phyloP scores from a whole-genome alignment of 1,140 invertebrate genomes.

The Ptiloglossa arizonensis region DNA sequence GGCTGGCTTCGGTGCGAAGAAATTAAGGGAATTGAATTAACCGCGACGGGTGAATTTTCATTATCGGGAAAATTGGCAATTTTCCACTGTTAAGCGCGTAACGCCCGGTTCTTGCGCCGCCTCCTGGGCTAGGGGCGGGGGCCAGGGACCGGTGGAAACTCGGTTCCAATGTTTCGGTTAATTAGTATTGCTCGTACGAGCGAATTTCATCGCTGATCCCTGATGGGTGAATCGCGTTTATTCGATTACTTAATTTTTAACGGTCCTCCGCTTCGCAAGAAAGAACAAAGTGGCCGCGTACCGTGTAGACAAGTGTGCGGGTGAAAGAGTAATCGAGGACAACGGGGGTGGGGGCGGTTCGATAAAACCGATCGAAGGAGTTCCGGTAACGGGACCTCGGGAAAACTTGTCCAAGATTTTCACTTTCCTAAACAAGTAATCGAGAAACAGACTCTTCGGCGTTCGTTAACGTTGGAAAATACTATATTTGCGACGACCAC shows the following conservation, averaged over 20 bases:
- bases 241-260: conserved; percentile 57
- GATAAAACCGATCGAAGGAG: background rate
- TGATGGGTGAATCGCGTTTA: conserved; percentile 57
- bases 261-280: conserved; percentile 46
- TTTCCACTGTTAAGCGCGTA: conserved; percentile 78
- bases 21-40: conserved; percentile 80
- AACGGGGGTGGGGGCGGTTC: background rate
- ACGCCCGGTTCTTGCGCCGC: conserved; percentile 70
- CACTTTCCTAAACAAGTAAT: no score
- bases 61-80: conserved; percentile 81
- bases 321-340: conserved; percentile 25
- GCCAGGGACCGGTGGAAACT: conserved; percentile 71
- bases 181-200: conserved; percentile 67
- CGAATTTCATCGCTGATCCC: conserved; percentile 60
- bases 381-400: no score
- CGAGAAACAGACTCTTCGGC: no score
- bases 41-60: conserved; percentile 76
- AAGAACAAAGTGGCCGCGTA: conserved; percentile 34
- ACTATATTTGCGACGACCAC: no score
- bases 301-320: background rate
- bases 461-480: no score
- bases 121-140: conserved; percentile 61
- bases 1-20: conserved; percentile 74
- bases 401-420: no score
- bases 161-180: conserved; percentile 67